Conservation (phyloP, 2,797 vertebrate genomes). For the Prionace glauca region DNA sequence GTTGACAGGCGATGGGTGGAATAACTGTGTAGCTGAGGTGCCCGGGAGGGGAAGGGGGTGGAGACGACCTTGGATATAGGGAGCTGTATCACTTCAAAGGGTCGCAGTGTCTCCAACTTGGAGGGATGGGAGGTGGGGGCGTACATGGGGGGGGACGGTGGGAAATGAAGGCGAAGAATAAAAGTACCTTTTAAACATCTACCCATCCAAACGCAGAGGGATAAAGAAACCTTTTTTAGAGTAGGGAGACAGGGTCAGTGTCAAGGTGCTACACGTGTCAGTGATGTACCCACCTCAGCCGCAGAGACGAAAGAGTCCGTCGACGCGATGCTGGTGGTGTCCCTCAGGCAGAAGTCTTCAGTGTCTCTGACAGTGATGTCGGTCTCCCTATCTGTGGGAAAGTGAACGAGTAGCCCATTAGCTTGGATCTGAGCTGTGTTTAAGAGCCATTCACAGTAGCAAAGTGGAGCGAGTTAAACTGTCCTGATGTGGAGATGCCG, state of each 20-base stretch:
- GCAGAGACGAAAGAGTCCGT: constrained; percentile 87
- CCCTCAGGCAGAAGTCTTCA: constrained; percentile 72
- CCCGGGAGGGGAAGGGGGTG: neutral
- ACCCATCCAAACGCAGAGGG: neutral
- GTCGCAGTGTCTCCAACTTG: neutral
- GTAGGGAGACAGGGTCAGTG: neutral
- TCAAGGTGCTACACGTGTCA: neutral
- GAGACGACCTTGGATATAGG: neutral
- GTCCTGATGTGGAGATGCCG: no score
- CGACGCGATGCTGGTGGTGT: constrained; percentile 78
- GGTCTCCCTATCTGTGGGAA: constrained; percentile 63
- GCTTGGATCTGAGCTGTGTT: neutral
- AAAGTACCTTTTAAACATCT: neutral
- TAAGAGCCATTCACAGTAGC: neutral
- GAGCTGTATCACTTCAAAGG: neutral
- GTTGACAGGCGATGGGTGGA: neutral
- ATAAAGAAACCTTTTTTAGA: neutral
- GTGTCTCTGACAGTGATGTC: constrained; percentile 63
- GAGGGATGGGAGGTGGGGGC: no score
- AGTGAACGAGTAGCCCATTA: constrained; percentile 40
- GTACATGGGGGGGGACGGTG: no score
- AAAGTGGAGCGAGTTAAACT: no score
- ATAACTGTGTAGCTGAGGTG: neutral
- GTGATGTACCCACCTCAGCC: constrained; percentile 67
- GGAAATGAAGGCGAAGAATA: neutral